Base-by-base conservation (phyloP, 1,140 invertebrate genomes). In the Papilio polytes region DNA sequence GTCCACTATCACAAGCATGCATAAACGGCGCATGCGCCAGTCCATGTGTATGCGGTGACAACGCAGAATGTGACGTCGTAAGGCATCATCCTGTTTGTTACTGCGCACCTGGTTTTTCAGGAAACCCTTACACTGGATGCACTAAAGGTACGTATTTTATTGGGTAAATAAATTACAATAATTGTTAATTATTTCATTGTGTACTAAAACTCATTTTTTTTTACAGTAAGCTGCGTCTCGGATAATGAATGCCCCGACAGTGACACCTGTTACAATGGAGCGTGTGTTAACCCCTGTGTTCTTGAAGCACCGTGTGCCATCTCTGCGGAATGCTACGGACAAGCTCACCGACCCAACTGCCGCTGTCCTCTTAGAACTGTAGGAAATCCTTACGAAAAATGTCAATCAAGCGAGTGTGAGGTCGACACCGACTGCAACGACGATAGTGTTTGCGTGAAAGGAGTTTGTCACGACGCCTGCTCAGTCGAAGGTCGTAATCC, bases 41-140 rank as follows among this genome's bases (percentile, higher is more conserved):
- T 89, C 98, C 98, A 0, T 98, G 98, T 85, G 97, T 97, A 80
- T 98, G 98, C 88, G 98, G 98, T 59, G 94, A 96, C 1, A 97
- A 98, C 88, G 97, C 98, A 3, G 97, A 98, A 84, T 99, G 98
- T 90, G 95, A 95, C 80, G 97, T 98, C 1, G 94, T 96, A 72
- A 96, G 97, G 91, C 98, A 98, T 88, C 97, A 98, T 94, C 97
- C 98, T 48, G 96, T 97, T 8, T 98, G 98, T 88, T 96, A 95
- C 83, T 98, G 98, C 89, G 93, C 96, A 86, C 96, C 96, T 20
- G 97, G 97, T 70, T 98, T 96, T 90, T 98, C 97, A 36, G 98
- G 98, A 87, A 98, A 98, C 94, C 97, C 98, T 20, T 98, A 98
- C 93, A 95, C 96, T 80, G 97, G 97, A 74, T 98, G 98, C 86